Evolutionary conservation across 2,888 invertebrate species (phyloP), one percentile per base, ranked within the genome.

Genomic region (Dicycla oo): DNA sequence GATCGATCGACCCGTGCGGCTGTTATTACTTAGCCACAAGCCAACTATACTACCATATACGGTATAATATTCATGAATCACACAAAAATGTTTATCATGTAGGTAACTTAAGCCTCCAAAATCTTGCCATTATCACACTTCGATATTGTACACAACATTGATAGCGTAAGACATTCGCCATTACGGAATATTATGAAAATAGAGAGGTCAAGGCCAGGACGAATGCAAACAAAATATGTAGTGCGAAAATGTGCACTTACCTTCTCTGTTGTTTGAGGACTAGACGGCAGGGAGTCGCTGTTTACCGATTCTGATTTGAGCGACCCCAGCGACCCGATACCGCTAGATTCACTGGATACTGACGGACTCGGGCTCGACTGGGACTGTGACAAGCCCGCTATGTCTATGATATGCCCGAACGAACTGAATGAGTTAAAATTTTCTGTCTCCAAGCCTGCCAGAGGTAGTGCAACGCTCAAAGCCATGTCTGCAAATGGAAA

Each of bases 301-400:
- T 91, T 93, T 79, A 95, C 93, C 63, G 96, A 96, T 91, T 96
- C 96, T 67, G 94, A 94, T 90, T 96, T 96, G 84, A 96, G 94
- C 82, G 96, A 96, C 82, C 95, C 96, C 85, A 97, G 90, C 85
- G 97, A 97, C 86, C 97, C 96, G 91, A 97, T 95, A 89, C 97
- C 97, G 93, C 97, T 97, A 87, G 97, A 97, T 91, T 97, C 97
- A 88, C 97, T 97, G 88, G 95, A 96, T 90, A 95, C 94, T 88
- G 96, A 96, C 84, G 97, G 97, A 83, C 95, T 95, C 51, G 96
- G 96, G 90, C 96, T 96, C 68, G 96, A 92, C 88, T 96, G 95
- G 62, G 95, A 95, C 88, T 95, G 93, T 88, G 92, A 90, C 79
- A 95, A 89, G 87, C 94, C 94, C 94, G 95, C 94, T 94, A 96